Percentiles rank a stretch among this genome's conserved stretches.
These are phyloP conservation scores for Rhyacichthys aspro DNA, from an alignment of 2,797 vertebrate genomes.

Conservation along the genomic window DNA sequence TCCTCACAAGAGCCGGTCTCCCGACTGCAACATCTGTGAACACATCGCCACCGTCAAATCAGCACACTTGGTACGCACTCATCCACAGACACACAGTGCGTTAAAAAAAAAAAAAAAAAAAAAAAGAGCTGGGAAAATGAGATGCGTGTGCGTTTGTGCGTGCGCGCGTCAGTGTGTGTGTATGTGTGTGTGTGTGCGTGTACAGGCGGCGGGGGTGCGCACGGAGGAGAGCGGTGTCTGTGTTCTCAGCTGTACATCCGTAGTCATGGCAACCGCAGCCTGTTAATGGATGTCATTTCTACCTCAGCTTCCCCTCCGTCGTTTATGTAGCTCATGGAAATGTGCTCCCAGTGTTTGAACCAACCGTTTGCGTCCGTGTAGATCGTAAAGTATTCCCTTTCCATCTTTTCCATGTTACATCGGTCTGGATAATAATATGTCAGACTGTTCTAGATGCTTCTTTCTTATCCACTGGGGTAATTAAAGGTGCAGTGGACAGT, in stretches of 20 bases:
- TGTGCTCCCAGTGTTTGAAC: neutral
- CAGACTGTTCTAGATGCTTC: no score
- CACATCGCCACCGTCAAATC: conserved; percentile 95
- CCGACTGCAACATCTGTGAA: conserved; percentile 93
- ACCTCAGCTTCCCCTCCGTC: conserved; percentile 63
- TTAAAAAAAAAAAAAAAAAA: no score
- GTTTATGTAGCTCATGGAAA: neutral
- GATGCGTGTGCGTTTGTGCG: conserved; percentile 7
- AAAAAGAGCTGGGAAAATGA: conserved; percentile 9
- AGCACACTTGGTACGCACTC: conserved; percentile 93
- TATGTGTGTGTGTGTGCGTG: conserved; percentile 37
- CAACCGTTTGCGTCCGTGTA: neutral
- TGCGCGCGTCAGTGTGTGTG: conserved; percentile 22
- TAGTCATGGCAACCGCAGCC: conserved; percentile 94
- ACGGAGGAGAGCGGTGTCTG: conserved; percentile 56
- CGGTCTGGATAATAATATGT: no score
- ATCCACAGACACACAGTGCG: neutral
- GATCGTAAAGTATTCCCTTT: no score
- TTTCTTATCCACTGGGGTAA: no score
- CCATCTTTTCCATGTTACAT: no score
- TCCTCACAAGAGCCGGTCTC: conserved; percentile 94
- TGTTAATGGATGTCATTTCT: conserved; percentile 79
- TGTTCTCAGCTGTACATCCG: conserved; percentile 82
- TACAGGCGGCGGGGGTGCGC: conserved; percentile 44
- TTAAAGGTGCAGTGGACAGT: no score